A percentile compares a stretch with the other conserved stretches of the same genome.
These are phyloP conservation scores for Halcyon smyrnensis DNA, from an alignment of 2,797 vertebrate genomes.

Conservation along the genomic window DNA sequence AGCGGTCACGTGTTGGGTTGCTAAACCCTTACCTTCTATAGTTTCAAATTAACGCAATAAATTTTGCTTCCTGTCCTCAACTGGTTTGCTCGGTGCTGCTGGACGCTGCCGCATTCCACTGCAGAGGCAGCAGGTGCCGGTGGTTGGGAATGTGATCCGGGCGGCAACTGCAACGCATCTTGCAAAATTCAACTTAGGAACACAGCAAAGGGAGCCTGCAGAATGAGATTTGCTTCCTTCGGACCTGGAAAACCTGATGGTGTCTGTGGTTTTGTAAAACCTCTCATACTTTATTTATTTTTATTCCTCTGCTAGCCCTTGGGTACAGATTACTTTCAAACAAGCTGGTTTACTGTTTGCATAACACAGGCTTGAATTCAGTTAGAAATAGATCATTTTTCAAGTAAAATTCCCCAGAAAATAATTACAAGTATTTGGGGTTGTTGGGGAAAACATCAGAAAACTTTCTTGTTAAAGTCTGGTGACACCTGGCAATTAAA, in stretches of 20 bases:
- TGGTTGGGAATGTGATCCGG: neutral
- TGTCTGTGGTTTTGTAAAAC: conserved; percentile 66
- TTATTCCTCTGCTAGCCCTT: conserved; percentile 61
- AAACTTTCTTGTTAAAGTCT: conserved; percentile 33
- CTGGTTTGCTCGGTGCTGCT: neutral
- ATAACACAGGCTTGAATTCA: conserved; percentile 55
- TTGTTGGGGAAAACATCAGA: conserved; percentile 28
- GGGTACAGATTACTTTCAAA: conserved; percentile 67
- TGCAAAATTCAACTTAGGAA: neutral
- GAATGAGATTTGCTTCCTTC: neutral
- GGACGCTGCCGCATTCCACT: neutral
- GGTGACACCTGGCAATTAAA: conserved; percentile 63
- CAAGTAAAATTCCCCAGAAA: conserved; percentile 61
- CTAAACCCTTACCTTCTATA: neutral
- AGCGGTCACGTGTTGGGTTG: neutral
- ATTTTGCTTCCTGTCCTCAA: neutral
- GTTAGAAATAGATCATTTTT: conserved; percentile 58
- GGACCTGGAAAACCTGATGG: conserved; percentile 32
- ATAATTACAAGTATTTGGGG: conserved; percentile 42
- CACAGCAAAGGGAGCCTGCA: neutral
- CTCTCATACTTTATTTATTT: conserved; percentile 62
- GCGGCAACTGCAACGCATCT: neutral
- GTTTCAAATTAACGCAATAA: neutral
- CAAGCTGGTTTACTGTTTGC: conserved; percentile 64
- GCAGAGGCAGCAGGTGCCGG: conserved; percentile 11